Conservation (phyloP, 2,797 vertebrate genomes). For the Craterocephalus amniculus region DNA sequence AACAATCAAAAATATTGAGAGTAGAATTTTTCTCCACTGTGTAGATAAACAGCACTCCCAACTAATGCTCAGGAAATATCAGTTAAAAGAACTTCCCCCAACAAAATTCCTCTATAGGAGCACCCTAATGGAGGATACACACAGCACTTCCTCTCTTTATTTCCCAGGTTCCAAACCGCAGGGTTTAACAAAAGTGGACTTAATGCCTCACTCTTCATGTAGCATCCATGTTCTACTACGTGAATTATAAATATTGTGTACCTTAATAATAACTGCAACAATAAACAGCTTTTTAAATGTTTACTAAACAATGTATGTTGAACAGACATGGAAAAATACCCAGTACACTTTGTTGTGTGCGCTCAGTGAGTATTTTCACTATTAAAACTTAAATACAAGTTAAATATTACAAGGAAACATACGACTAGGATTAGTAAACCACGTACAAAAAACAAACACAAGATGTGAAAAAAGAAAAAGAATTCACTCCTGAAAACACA, state of each 20-base stretch:
- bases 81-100: neutral
- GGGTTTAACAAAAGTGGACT: neutral
- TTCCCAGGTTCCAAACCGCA: no score
- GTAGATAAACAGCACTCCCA: neutral
- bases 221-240: no score
- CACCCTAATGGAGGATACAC: neutral
- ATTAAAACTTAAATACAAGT: conserved; percentile 23
- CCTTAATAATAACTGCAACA: neutral
- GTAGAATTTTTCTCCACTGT: neutral
- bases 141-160: neutral
- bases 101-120: neutral
- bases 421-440: neutral
- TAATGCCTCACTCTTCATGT: neutral
- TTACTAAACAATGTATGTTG: conserved; percentile 29
- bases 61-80: neutral
- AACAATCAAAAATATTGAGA: neutral
- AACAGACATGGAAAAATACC: conserved; percentile 16
- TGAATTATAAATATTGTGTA: no score
- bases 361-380: neutral
- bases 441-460: neutral
- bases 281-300: conserved; percentile 4
- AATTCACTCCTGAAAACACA: conserved; percentile 1
- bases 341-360: conserved; percentile 6
- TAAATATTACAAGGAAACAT: conserved; percentile 7
- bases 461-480: neutral